These are phyloP conservation scores for Ginglymostoma cirratum DNA, from an alignment of 2,113 vertebrate genomes.

Conservation along the genomic window DNA sequence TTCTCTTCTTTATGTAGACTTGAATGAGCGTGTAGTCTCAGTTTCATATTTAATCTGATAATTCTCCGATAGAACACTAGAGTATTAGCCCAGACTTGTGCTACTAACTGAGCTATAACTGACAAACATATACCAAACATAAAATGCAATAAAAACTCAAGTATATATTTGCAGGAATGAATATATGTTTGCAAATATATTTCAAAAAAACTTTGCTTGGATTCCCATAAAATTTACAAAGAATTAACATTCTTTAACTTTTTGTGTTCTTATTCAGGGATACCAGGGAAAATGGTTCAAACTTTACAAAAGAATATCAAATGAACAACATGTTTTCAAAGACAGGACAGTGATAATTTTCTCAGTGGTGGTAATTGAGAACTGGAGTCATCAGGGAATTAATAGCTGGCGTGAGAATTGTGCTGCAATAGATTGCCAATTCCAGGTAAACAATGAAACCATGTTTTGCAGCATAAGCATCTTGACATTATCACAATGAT, in stretches of 20 bases:
- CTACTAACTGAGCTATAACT: neutral
- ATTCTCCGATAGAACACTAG: neutral
- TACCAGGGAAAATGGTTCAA: neutral
- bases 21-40: neutral
- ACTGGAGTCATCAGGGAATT: neutral
- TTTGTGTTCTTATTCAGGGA: neutral
- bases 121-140: neutral
- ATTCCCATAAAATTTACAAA: neutral
- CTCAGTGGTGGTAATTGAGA: neutral
- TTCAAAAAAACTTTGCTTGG: neutral
- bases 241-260: neutral
- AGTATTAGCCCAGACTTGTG: neutral
- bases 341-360: neutral
- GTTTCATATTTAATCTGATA: neutral
- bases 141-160: neutral
- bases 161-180: neutral
- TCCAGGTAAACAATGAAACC: neutral
- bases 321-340: neutral
- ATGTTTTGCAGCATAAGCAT: neutral
- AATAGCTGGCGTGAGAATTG: neutral
- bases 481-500: neutral
- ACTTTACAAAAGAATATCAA: neutral
- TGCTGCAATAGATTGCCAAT: neutral
- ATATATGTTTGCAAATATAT: neutral
- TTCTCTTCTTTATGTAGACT: neutral